phyloP scores from a whole-genome alignment of 2,888 invertebrate genomes.

The Cybosia mesomella region DNA sequence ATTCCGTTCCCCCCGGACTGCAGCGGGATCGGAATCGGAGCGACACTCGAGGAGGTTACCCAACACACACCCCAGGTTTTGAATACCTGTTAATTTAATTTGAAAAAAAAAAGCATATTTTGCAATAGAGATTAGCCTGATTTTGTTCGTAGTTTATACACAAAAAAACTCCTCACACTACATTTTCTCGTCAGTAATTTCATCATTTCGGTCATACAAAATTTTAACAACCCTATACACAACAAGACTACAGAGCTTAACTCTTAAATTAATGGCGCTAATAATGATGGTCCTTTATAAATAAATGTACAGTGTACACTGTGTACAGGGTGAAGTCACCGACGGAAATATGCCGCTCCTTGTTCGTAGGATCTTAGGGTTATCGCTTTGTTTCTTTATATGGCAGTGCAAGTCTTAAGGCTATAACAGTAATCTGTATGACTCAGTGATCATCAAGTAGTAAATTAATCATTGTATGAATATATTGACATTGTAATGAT shows the following conservation, averaged over 20 bases:
- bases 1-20: too few relatives aligned
- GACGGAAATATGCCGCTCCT: slow-evolving; percentile 49
- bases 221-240: slow-evolving; percentile 12
- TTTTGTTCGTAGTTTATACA: not conserved
- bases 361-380: slow-evolving; percentile 43
- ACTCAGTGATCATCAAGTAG: slow-evolving; percentile 10
- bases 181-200: not conserved
- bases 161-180: not conserved
- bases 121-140: not conserved
- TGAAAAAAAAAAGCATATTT: too few relatives aligned
- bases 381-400: slow-evolving; percentile 38
- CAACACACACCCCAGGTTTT: too few relatives aligned
- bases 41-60: too few relatives aligned
- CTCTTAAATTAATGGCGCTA: slow-evolving; percentile 49
- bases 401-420: slow-evolving; percentile 24
- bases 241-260: slow-evolving; percentile 22
- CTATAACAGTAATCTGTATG: slow-evolving; percentile 21
- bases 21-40: too few relatives aligned
- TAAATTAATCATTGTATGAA: not conserved
- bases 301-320: slow-evolving; percentile 62
- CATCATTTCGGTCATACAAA: not conserved
- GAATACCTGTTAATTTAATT: not conserved
- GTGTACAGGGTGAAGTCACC: slow-evolving; percentile 75
- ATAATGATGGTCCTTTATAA: slow-evolving; percentile 65
- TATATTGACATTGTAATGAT: not conserved